Base-by-base conservation (phyloP, 2,113 vertebrate genomes). In the Rhinoderma darwinii region DNA sequence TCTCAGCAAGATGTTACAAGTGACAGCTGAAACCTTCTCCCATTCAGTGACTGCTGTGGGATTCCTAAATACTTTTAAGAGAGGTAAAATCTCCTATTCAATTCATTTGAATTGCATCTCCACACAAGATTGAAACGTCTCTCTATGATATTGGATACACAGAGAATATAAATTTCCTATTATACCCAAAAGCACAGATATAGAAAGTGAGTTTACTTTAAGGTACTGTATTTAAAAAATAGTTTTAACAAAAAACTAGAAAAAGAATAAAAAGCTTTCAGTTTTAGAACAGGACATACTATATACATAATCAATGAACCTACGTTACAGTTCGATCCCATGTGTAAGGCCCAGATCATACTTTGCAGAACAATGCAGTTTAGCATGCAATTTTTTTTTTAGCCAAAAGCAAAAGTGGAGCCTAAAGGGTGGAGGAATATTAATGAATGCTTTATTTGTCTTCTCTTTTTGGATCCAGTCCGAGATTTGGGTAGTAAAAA, bases 31-130 rank as follows among this genome's bases (percentile, higher is more conserved):
- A 87, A 74, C 41, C 86, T 74, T 87, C 86, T 75, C 70, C 86
- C 68, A 82, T 82, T 82, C 86, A 82, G 86, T 74, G 86, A 87
- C 78, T 87, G 86, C 86, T 82, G 68, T 82, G 86, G 86, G 86
- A 87, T 75, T 87, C 86, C 86, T 87, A 87, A 87, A 87, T 87
- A 87, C 86, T 82, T 87, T 87, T 87, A 87, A 73, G 86, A 87
- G 68, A 87, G 68, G 85, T 82, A 82, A 87, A 74, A 82, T 87
- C 78, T 87, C 79, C 86, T 82, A 87, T 87, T 87, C 86, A 87
- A 87, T 86, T 86, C 85, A 86, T 86, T 81, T 86, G 77, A 86
- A 81, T 86, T 86, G 85, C 86, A 87, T 75, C 86, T 82, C 86
- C 70, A 35, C 79, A 87, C 86, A 87, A 87, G 86, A 87, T 82